Evolutionary conservation across 2,113 vertebrate genomes (phyloP).

Genomic region (Hippopotamus amphibius): DNA sequence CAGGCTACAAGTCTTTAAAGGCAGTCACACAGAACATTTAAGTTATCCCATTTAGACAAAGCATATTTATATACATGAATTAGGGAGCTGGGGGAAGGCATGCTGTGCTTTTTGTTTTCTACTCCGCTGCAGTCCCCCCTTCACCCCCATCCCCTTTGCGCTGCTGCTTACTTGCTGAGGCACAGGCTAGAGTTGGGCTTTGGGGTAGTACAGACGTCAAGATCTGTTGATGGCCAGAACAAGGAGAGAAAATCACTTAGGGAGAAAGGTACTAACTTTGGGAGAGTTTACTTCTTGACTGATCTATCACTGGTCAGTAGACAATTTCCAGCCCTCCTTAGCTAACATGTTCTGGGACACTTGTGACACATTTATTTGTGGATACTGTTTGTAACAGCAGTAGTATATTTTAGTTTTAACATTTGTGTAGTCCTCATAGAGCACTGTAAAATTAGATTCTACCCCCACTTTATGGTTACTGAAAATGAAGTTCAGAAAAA

Average conservation of each 20-base stretch:
- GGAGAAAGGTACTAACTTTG: not conserved
- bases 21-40: not conserved
- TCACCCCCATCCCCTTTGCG: fast-evolving
- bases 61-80: not conserved
- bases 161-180: not conserved
- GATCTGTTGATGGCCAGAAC: not conserved
- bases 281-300: not conserved
- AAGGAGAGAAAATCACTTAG: not conserved
- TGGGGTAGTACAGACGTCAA: not conserved
- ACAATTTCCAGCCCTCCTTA: not conserved
- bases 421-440: not conserved
- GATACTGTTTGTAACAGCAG: not conserved
- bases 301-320: not conserved
- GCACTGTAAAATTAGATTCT: not conserved
- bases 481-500: constrained; percentile 38
- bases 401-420: not conserved
- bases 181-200: not conserved
- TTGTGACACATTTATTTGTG: not conserved
- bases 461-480: not conserved
- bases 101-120: not conserved
- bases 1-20: not conserved
- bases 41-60: not conserved
- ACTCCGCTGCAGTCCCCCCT: not conserved
- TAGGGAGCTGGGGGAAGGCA: not conserved
- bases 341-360: not conserved